A percentile compares a stretch with the other conserved stretches of the same genome.
phyloP scores from a whole-genome alignment of 2,888 invertebrate genomes.

The Cantharis lateralis region DNA sequence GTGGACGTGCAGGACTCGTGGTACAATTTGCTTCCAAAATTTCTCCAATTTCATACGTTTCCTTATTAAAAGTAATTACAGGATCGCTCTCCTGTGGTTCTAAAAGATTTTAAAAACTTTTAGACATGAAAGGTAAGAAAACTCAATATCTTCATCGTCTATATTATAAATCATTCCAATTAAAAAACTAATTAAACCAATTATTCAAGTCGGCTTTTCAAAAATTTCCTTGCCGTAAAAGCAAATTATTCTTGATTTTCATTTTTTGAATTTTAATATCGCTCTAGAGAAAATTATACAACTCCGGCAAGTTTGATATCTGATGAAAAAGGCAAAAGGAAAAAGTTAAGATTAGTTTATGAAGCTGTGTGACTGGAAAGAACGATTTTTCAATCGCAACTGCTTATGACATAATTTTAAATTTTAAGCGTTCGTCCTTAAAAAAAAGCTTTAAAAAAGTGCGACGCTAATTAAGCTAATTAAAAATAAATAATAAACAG shows the following conservation, averaged over 20 bases:
- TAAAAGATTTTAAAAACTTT: constrained; percentile 29
- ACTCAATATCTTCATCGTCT: background rate
- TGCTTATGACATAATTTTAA: constrained; percentile 9
- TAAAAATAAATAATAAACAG: background rate
- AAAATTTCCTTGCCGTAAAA: constrained; percentile 2
- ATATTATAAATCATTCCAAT: constrained; percentile 9
- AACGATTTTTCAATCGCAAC: constrained; percentile 20
- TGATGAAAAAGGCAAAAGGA: constrained; percentile 8
- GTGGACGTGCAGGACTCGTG: constrained; percentile 72
- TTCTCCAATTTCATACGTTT: constrained; percentile 69
- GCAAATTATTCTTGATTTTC: constrained; percentile 18
- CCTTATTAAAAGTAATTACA: constrained; percentile 72
- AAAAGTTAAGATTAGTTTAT: constrained; percentile 17
- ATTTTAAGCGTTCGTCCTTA: background rate
- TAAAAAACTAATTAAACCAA: constrained; percentile 18
- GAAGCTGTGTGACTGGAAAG: constrained; percentile 6
- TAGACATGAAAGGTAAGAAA: background rate
- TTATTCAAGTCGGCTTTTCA: constrained; percentile 9
- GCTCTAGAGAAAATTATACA: background rate
- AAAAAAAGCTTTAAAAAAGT: background rate
- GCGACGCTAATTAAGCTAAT: background rate
- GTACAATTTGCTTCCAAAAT: constrained; percentile 75
- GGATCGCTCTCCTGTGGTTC: constrained; percentile 73
- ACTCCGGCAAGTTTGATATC: background rate
- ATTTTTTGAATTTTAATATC: constrained; percentile 22